A percentile compares a stretch with the other conserved stretches of the same genome.
These are phyloP conservation scores for Ictalurus punctatus DNA, from an alignment of 2,113 vertebrate genomes.

Conservation along the genomic window DNA sequence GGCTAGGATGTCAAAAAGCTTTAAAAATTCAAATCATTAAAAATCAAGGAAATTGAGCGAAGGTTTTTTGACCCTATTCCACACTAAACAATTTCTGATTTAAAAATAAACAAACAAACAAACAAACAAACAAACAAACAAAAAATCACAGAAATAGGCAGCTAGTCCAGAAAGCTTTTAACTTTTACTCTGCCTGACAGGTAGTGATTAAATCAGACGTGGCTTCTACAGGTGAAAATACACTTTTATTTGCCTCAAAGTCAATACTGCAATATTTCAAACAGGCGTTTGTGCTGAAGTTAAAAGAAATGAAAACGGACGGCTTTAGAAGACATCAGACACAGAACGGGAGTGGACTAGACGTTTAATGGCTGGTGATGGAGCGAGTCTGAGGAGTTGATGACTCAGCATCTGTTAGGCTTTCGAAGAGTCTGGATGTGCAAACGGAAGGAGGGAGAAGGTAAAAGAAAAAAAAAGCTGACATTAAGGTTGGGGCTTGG, in stretches of 20 bases:
- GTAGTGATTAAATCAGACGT: slow-evolving; percentile 30
- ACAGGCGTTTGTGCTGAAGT: slow-evolving; percentile 29
- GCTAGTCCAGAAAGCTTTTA: slow-evolving; percentile 25
- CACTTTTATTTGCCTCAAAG: slow-evolving; percentile 31
- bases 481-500: slow-evolving; percentile 42
- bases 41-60: slow-evolving; percentile 1
- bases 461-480: slow-evolving; percentile 41
- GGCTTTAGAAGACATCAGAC: slow-evolving; percentile 14
- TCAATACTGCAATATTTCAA: slow-evolving; percentile 35
- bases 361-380: slow-evolving; percentile 44
- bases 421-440: slow-evolving; percentile 39
- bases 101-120: not conserved
- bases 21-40: slow-evolving; percentile 11
- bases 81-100: not conserved
- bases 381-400: slow-evolving; percentile 23
- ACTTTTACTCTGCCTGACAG: slow-evolving; percentile 30
- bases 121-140: no score
- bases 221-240: slow-evolving; percentile 13
- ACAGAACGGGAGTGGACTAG: slow-evolving; percentile 1
- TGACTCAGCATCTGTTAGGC: slow-evolving; percentile 50
- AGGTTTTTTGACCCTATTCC: not conserved
- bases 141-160: not conserved
- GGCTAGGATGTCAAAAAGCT: not conserved
- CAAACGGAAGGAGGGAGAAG: slow-evolving; percentile 19
- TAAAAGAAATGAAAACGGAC: slow-evolving; percentile 13